phyloP scores from a whole-genome alignment of 2,113 vertebrate species.

The Coptodon rendalli region DNA sequence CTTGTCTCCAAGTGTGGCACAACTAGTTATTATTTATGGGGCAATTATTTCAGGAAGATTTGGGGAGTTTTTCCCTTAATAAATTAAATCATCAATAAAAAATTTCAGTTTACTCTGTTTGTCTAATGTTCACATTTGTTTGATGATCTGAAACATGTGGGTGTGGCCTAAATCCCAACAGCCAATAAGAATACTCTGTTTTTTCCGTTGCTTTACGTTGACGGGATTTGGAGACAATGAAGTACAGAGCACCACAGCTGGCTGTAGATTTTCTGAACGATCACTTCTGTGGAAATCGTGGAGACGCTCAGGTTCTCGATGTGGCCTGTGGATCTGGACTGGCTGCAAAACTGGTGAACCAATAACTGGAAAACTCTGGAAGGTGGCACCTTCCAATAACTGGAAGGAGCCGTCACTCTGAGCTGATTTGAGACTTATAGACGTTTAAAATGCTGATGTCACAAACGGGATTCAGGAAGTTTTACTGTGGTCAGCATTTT shows the following conservation, averaged over 20 bases:
- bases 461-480: background rate
- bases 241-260: background rate
- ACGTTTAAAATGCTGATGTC: background rate
- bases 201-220: background rate
- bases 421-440: background rate
- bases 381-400: background rate
- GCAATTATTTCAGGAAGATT: background rate
- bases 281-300: background rate
- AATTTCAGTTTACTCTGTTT: background rate
- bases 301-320: background rate
- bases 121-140: background rate
- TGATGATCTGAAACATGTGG: background rate
- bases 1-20: background rate
- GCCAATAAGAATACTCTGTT: background rate
- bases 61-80: background rate
- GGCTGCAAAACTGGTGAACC: background rate
- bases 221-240: accelerated
- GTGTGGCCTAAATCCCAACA: background rate
- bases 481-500: background rate
- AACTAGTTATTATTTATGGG: background rate
- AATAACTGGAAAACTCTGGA: background rate
- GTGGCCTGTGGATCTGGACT: background rate
- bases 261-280: background rate
- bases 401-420: background rate
- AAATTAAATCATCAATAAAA: background rate